These are phyloP conservation scores for Plemyria rubiginata DNA, from an alignment of 2,888 invertebrate genomes.

Conservation along the genomic window DNA sequence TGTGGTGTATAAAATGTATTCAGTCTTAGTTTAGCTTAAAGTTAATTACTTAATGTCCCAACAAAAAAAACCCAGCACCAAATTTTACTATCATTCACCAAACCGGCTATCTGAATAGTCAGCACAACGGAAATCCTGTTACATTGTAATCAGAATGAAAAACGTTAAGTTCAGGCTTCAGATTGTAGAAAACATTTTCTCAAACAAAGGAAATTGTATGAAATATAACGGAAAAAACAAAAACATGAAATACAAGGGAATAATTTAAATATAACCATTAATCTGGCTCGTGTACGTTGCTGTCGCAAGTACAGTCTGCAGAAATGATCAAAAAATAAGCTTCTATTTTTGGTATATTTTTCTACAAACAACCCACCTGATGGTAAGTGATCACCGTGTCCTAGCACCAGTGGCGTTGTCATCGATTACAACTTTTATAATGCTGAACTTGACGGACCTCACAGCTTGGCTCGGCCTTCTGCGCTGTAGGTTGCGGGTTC, in stretches of 20 bases:
- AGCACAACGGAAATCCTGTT: constrained; percentile 26
- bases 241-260: constrained; percentile 68
- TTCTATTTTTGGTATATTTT: not conserved
- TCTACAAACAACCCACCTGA: too few species aligned
- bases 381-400: too few species aligned
- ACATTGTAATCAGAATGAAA: constrained; percentile 60
- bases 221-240: constrained; percentile 58
- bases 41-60: too few species aligned
- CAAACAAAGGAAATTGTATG: constrained; percentile 45
- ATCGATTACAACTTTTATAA: too few species aligned
- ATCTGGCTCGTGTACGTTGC: constrained; percentile 72
- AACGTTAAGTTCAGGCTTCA: constrained; percentile 64
- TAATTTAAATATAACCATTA: constrained; percentile 83
- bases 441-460: too few species aligned
- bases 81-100: not conserved
- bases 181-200: constrained; percentile 52
- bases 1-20: too few species aligned
- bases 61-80: too few species aligned
- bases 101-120: not conserved
- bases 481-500: too few species aligned
- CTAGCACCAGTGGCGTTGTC: too few species aligned
- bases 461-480: too few species aligned
- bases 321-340: constrained; percentile 36
- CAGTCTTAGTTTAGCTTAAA: too few species aligned
- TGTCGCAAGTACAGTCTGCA: constrained; percentile 69